Evolutionary conservation across 2,113 vertebrate genomes (phyloP).

Genomic region (Arvicanthis niloticus): DNA sequence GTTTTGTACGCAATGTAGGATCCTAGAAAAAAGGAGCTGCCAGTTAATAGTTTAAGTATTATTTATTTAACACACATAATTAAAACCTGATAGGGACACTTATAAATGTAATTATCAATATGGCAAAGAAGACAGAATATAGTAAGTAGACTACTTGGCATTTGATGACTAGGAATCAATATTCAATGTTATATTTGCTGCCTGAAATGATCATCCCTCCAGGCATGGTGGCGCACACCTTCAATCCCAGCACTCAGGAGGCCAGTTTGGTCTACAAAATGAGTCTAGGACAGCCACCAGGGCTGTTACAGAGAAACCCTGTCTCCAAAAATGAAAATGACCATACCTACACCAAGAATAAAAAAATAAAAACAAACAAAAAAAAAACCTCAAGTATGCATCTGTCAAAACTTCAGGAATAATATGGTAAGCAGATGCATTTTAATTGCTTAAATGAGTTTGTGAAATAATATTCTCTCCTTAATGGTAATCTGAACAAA

Average conservation of each 20-base stretch:
- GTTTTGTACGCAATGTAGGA: constrained; percentile 95
- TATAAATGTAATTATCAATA: not conserved
- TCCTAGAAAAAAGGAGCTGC: constrained; percentile 87
- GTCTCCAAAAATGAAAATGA: not conserved
- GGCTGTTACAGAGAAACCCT: no score
- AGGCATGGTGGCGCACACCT: no score
- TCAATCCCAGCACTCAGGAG: no score
- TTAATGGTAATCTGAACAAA: constrained; percentile 37
- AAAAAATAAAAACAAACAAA: not conserved
- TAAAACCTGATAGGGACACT: not conserved
- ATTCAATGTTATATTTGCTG: not conserved
- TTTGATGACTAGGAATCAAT: not conserved
- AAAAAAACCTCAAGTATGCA: not conserved
- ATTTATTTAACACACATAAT: not conserved
- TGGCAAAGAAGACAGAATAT: not conserved
- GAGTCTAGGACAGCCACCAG: no score
- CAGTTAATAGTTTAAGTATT: not conserved
- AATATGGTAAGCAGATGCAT: not conserved
- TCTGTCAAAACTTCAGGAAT: not conserved
- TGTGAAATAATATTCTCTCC: constrained; percentile 33
- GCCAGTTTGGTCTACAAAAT: no score
- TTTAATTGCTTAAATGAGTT: not conserved
- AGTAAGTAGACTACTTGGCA: not conserved
- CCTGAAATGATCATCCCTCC: not conserved
- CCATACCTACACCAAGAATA: not conserved